Evolutionary conservation across 2,797 vertebrate genomes (phyloP), one percentile per base, ranked within the genome.

Genomic region (Macropus fuliginosus): DNA sequence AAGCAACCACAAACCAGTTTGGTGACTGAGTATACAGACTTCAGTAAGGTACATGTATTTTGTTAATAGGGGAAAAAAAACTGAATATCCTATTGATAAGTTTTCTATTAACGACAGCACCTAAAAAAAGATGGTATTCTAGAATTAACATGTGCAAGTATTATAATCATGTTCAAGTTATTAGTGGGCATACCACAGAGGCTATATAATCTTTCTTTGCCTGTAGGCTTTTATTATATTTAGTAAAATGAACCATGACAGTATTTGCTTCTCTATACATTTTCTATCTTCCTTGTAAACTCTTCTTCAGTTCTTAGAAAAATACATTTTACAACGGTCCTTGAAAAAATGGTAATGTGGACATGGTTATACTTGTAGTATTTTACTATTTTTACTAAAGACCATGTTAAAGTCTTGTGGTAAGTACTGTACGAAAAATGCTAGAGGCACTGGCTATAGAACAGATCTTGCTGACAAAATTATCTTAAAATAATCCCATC

Each of bases 1-100:
- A 74, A 97, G 95, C 24, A 96, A 50, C 28, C n/a, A 57, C 94
- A 55, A 94, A 94, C 55, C 93, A 91, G 95, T 94, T 93, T 96
- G 94, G 92, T 95, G 90, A 91, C 4, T 95, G n/a, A 96, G 9
- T 91, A 91, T 34, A n/a, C 4, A 54, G 90, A 96, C 91, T 94
- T 57, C 10, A 92, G 50, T 74, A 95, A 92, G 29, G 81, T 74
- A 29, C 95, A 89, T 92, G 91, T 52, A 93, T 46, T 2, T 59
- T 81, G 8, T 12, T 92, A 28, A 66, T 27, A 52, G 94, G 54
- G 55, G 28, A 90, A 21, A 93, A 95, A 94, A 89, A 1, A 28
- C 62, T 55, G n/a, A 55, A 27, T 94, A 31, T 11, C 54, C 14
- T 87, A 95, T 55, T 12, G 0, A 59, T 46, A 95, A 95, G 4